Evolutionary conservation across 2,888 invertebrate species (phyloP).

Genomic region (Camponotus fellah): DNA sequence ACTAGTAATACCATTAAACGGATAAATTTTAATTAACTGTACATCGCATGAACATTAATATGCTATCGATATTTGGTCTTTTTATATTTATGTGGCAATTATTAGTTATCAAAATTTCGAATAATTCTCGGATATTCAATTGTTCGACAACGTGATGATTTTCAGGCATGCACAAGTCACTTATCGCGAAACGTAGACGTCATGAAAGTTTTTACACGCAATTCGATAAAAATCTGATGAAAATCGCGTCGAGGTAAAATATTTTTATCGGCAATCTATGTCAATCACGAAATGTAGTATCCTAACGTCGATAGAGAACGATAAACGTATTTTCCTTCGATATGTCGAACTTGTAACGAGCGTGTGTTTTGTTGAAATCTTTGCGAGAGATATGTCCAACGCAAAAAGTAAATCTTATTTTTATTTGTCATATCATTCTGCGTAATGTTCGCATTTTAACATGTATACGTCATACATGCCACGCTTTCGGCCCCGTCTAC

Average conservation of each 20-base stretch:
- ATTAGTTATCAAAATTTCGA: constrained; percentile 2
- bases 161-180: not conserved
- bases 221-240: constrained; percentile 11
- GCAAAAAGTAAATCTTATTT: constrained; percentile 7
- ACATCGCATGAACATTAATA: not conserved
- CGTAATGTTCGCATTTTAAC: constrained; percentile 4
- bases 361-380: not conserved
- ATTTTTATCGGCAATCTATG: constrained; percentile 26
- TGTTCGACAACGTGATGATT: constrained; percentile 6
- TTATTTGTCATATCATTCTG: not conserved
- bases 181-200: constrained; percentile 8
- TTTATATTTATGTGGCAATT: not conserved
- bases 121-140: not conserved
- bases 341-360: not conserved
- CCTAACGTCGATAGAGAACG: constrained; percentile 10
- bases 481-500: not conserved
- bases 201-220: constrained; percentile 20
- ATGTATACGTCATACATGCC: not conserved
- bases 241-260: constrained; percentile 15
- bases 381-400: not conserved
- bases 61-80: not conserved
- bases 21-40: not conserved
- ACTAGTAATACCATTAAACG: not conserved
- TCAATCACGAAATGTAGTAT: constrained; percentile 34
- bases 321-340: constrained; percentile 7